Percentiles rank a stretch among this genome's conserved stretches.
Conservation (phyloP, 2,113 vertebrate genomes). For the Anarhynchus alexandrinus region DNA sequence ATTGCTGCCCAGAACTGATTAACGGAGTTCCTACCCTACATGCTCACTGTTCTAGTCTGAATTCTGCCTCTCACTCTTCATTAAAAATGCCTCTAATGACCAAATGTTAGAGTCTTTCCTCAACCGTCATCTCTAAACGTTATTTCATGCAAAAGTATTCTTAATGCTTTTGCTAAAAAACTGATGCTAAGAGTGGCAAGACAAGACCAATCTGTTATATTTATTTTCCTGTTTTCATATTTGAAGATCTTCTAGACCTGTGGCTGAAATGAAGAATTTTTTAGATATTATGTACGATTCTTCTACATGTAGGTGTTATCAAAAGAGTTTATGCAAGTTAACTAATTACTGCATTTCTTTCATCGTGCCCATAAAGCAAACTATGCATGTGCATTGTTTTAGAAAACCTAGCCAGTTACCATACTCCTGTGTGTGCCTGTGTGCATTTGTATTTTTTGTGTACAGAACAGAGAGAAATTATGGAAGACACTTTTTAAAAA, state of each 20-base stretch:
- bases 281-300: fast-evolving
- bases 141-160: background rate
- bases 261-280: background rate
- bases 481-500: background rate
- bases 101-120: background rate
- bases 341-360: background rate
- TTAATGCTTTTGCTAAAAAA: background rate
- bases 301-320: background rate
- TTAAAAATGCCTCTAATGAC: background rate
- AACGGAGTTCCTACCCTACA: background rate
- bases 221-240: background rate
- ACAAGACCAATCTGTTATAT: background rate
- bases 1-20: background rate
- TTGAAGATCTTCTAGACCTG: background rate
- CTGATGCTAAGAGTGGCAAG: background rate
- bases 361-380: background rate
- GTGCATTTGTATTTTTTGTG: background rate
- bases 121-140: background rate
- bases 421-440: background rate
- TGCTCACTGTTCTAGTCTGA: background rate
- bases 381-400: background rate
- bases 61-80: background rate
- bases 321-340: background rate
- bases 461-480: background rate
- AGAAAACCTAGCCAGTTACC: background rate